Evolutionary conservation across 2,113 vertebrate genomes (phyloP).

Genomic region (Centropus bengalensis): DNA sequence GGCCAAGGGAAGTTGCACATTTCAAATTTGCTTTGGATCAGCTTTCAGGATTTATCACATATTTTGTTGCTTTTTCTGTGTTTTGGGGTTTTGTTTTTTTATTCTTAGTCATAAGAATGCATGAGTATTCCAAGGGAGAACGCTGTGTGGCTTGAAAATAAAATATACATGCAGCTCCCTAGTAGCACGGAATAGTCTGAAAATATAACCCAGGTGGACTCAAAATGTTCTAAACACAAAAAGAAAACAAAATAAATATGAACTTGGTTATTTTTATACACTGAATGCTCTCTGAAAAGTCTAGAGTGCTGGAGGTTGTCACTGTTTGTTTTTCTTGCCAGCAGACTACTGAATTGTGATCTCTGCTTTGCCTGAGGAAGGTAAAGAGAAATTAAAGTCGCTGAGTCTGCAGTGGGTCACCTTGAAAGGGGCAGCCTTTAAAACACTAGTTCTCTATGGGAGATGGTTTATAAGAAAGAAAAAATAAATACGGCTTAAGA

Average conservation of each 20-base stretch:
- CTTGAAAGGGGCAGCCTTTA: slow-evolving; percentile 14
- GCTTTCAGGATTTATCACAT: background rate
- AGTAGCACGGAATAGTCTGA: background rate
- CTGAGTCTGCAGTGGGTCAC: background rate
- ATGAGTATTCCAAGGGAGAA: background rate
- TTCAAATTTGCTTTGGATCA: background rate
- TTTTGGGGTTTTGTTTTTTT: background rate
- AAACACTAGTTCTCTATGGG: background rate
- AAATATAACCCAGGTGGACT: background rate
- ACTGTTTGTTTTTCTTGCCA: slow-evolving; percentile 41
- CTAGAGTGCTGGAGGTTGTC: slow-evolving; percentile 4
- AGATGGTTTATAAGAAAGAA: background rate
- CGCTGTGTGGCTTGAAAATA: background rate
- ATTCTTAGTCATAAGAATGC: background rate
- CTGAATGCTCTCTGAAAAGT: slow-evolving; percentile 12
- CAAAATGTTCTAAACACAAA: background rate
- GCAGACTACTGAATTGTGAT: slow-evolving; percentile 49
- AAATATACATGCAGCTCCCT: background rate
- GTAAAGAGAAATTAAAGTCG: background rate
- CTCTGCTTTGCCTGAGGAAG: slow-evolving; percentile 28
- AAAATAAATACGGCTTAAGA: background rate
- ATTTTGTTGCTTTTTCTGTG: background rate
- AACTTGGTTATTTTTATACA: slow-evolving; percentile 20
- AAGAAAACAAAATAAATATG: slow-evolving; percentile 20
- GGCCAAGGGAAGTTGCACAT: background rate